These are phyloP conservation scores for Cephalopachus bancanus DNA, from an alignment of 2,797 vertebrate genomes.

Conservation along the genomic window DNA sequence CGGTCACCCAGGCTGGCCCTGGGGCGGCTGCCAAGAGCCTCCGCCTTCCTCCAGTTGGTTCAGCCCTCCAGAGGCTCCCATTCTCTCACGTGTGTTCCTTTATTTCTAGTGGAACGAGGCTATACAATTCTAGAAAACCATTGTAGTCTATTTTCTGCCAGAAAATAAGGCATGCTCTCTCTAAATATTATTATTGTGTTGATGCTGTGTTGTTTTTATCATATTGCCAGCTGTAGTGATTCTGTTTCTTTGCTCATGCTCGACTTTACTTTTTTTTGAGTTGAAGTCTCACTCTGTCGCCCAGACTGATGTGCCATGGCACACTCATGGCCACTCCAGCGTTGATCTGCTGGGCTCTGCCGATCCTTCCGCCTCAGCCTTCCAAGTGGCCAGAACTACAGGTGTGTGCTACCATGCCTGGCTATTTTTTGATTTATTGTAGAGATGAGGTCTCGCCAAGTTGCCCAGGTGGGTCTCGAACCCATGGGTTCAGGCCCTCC, in stretches of 20 bases:
- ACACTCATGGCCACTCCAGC: no score
- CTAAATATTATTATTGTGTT: background rate
- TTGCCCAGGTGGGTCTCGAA: no score
- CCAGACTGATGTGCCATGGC: no score
- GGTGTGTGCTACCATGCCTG: no score
- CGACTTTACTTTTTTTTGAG: no score
- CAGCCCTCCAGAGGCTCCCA: background rate
- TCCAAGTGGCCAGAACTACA: no score
- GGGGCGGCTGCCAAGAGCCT: background rate
- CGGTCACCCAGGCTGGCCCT: background rate
- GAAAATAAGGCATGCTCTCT: background rate
- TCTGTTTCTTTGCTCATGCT: background rate
- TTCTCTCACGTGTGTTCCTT: background rate
- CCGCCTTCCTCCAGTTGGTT: background rate
- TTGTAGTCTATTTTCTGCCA: constrained; percentile 7
- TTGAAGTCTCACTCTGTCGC: no score
- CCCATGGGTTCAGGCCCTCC: no score
- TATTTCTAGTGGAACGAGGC: background rate
- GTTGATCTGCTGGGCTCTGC: no score
- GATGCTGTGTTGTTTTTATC: background rate
- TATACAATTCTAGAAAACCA: background rate
- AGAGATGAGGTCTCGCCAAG: no score
- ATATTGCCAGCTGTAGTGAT: background rate
- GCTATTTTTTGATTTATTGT: no score
- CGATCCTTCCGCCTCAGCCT: no score